Percentiles rank a stretch among this genome's conserved stretches.
phyloP scores from a whole-genome alignment of 2,113 vertebrate species.

The Apodemus sylvaticus region DNA sequence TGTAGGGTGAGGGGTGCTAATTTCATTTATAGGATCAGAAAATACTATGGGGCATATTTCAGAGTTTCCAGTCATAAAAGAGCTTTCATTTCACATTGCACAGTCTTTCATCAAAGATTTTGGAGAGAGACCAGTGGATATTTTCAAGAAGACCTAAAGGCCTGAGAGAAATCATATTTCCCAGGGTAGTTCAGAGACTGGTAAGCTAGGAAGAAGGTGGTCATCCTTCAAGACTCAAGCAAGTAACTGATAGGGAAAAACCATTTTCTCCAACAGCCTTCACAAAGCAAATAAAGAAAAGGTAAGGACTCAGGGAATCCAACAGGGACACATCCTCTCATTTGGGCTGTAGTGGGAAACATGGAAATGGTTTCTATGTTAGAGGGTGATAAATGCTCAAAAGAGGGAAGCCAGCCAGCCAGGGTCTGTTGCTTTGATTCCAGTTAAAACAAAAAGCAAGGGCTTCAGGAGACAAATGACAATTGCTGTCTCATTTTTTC shows the following conservation, averaged over 20 bases:
- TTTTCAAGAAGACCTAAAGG: conserved; percentile 17
- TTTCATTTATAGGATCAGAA: not conserved
- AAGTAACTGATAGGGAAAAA: not conserved
- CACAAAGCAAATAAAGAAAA: accelerated
- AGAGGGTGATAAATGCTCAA: not conserved
- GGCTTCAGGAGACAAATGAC: not conserved
- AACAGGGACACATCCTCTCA: too few species aligned
- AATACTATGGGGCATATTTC: too few species aligned
- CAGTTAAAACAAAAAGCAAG: not conserved
- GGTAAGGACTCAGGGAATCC: not conserved
- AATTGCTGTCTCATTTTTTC: not conserved
- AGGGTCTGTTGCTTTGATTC: not conserved
- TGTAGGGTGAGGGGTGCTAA: not conserved
- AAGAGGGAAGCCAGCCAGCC: not conserved
- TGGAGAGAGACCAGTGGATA: not conserved
- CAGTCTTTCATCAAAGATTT: not conserved
- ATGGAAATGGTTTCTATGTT: not conserved
- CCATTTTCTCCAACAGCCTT: not conserved
- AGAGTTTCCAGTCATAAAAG: not conserved
- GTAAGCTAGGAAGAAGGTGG: not conserved
- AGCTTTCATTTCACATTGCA: not conserved
- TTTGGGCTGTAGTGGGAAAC: not conserved
- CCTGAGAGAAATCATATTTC: not conserved
- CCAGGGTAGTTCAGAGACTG: not conserved
- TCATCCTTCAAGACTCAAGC: not conserved